Base-by-base conservation (phyloP, 2,797 vertebrate species). In the Antrozous pallidus region DNA sequence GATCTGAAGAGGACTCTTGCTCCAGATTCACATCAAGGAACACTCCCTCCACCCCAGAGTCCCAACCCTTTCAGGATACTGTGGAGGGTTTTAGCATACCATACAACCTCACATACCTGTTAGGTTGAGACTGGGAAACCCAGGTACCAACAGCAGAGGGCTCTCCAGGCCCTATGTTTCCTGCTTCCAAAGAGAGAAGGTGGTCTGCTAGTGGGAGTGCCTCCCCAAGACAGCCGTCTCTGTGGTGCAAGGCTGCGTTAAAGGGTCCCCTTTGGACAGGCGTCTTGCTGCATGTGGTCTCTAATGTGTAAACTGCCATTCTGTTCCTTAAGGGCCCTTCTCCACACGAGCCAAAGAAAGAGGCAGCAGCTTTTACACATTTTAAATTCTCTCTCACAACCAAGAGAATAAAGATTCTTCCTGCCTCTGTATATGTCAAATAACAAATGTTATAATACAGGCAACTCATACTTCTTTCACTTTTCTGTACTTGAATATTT, bases 401-500 rank as follows among this genome's bases (percentile, higher is more conserved):
- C 12, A 42, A 33, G 16, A 90, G 26, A 89, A 67, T 9, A 90
- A 85, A 36, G 2, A 90, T 45, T 90, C 31, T 58, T 91, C 16
- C 16, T 80, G 22, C 17, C 47, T 78, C 9, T 89, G 83, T 12
- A 56, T 20, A 54, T 83, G 85, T 78, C 63, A 61, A 82, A 51
- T 8, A 54, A 49, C 42, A 88, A 88, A 69, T 65, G 26, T 65
- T 80, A 91, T 38, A 70, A 33, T 22, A 31, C 9, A 63, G 18
- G 38, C 49, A 54, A 84, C 24, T 63, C 31, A 73, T 38, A 56
- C 61, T 42, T 74, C 49, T 84, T 90, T 78, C 80, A 70, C 24
- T 84, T 88, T 84, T 88, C 70, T 80, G 10, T 26, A 14, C 10
- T 16, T 5, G 6, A 82, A 88, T 87, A 74, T 69, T 91, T 51